These are phyloP conservation scores for Emmelina monodactyla DNA, from an alignment of 2,888 invertebrate species.

Conservation along the genomic window DNA sequence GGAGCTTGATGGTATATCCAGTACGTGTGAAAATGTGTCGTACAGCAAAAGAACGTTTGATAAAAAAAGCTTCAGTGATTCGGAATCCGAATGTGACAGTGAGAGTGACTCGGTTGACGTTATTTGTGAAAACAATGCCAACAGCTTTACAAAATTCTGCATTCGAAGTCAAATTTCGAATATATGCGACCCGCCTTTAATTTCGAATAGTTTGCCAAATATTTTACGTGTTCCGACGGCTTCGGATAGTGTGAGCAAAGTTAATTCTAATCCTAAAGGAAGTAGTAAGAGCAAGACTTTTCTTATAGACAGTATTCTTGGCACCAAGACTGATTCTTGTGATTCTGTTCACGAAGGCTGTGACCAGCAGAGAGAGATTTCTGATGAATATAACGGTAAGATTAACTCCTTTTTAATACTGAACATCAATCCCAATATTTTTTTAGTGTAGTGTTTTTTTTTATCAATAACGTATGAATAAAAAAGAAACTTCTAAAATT, in stretches of 20 bases:
- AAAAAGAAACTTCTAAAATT: no score
- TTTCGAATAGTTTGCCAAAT: no score
- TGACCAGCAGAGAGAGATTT: constrained; percentile 36
- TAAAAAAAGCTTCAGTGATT: constrained; percentile 17
- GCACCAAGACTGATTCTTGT: constrained; percentile 35
- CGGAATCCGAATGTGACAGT: constrained; percentile 46
- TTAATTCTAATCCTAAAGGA: constrained; percentile 15
- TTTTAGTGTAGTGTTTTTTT: no score
- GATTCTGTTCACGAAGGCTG: constrained; percentile 22
- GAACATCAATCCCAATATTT: no score
- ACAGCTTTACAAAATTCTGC: not conserved
- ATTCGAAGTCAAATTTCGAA: no score
- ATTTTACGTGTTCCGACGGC: no score
- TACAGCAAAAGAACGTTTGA: constrained; percentile 19
- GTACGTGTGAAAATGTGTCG: constrained; percentile 49
- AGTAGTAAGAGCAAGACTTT: constrained; percentile 58
- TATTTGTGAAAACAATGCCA: constrained; percentile 52
- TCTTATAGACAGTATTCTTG: constrained; percentile 64
- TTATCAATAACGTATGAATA: no score
- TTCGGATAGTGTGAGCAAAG: no score
- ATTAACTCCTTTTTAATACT: no score
- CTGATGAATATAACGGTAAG: constrained; percentile 56
- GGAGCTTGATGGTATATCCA: constrained; percentile 48
- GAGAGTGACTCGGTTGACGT: constrained; percentile 57
- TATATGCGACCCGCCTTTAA: no score